Percentiles rank a stretch among this genome's conserved stretches.
These are phyloP conservation scores for Otis tarda DNA, from an alignment of 2,113 vertebrate genomes.

Conservation along the genomic window DNA sequence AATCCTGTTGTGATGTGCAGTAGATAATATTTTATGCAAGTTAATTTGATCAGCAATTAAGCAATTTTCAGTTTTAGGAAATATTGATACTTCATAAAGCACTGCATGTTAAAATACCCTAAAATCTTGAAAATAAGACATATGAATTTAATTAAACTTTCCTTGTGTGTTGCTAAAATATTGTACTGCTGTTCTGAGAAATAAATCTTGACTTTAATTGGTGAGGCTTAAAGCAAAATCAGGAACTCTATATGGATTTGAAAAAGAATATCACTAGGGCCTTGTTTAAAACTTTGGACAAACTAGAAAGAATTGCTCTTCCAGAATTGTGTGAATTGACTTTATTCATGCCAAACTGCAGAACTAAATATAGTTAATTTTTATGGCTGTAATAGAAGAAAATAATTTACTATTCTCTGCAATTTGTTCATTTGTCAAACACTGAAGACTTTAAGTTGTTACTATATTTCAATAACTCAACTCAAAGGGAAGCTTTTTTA, in stretches of 20 bases:
- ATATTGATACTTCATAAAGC: background rate
- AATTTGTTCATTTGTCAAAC: background rate
- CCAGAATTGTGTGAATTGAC: conserved; percentile 17
- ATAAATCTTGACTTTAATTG: conserved; percentile 38
- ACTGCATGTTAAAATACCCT: background rate
- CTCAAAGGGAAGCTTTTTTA: background rate
- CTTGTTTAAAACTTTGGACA: conserved; percentile 55
- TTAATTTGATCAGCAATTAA: background rate
- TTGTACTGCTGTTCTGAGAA: conserved; percentile 47
- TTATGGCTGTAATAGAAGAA: conserved; percentile 32
- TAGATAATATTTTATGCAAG: background rate
- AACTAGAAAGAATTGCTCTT: conserved; percentile 41
- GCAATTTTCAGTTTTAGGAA: background rate
- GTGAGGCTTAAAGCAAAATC: conserved; percentile 36
- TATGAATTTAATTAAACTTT: conserved; percentile 38
- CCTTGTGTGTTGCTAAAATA: background rate
- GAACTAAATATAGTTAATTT: conserved; percentile 26
- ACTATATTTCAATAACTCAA: background rate
- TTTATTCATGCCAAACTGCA: conserved; percentile 32
- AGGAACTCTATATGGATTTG: conserved; percentile 18
- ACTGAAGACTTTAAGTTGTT: background rate
- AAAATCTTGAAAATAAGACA: background rate
- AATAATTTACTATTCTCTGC: conserved; percentile 30
- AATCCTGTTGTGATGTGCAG: background rate
- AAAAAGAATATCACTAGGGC: conserved; percentile 19